Evolutionary conservation across 2,797 vertebrate species (phyloP), one percentile per base, ranked within the genome.

Genomic region (Paratrypauchen microcephalus): DNA sequence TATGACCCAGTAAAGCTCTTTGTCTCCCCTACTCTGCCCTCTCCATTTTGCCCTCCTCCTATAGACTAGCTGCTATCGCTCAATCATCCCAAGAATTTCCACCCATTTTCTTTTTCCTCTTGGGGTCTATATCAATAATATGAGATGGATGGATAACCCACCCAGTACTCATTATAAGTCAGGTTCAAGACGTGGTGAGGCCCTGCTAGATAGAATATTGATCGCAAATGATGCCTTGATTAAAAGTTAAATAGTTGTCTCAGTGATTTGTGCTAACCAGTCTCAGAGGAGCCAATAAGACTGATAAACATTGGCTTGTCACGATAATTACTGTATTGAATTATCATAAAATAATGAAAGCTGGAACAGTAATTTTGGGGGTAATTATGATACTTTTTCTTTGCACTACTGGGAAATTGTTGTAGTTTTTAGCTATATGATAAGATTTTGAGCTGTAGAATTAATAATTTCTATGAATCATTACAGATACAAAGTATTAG

Each of bases 1-100:
- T 88, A 91, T 85, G 85, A 87, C 74, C 71, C 41, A 19, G 6
- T 77, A 69, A 72, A 62, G 68, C 74, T 84, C 69, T 80, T 80
- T 80, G 71, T 79, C 76, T 82, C 65, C 18, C 15, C 36, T 19
- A 72, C 79, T 73, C 70, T 76, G 59, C 86, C 75, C 76, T 71
- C 57, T 77, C 83, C 70, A 72, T 83, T 70, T 71, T 80, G 1
- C 54, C 66, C 62, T 23, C 64, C 45, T 77, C 74, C n/a, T n/a
- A 72, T 60, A 73, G 69, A 62, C 68, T 66, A 21, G 5, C 62
- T 6, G 16, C 50, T 72, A 57, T 76, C 64, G 12, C 39, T 88
- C 77, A 76, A 74, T 86, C 75, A 82, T 54, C 69, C 41, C 1
- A 26, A 52, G 76, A 78, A 36, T 77, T 80, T 82, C 55, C 75